Conservation (phyloP, 2,797 vertebrate species). For the Gymnodraco acuticeps region DNA sequence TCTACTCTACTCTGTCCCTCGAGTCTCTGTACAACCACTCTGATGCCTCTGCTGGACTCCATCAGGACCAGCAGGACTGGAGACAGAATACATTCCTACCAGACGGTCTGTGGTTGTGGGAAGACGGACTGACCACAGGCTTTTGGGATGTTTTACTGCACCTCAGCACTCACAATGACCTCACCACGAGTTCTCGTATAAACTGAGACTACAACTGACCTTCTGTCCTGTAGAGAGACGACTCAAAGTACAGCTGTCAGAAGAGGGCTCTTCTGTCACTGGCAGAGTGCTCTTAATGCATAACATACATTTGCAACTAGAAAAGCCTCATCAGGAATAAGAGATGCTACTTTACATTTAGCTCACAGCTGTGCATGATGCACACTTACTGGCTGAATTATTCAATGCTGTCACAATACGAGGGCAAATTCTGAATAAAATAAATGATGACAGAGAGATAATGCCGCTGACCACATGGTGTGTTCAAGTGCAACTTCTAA, state of each 20-base stretch:
- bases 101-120: slow-evolving; percentile 65
- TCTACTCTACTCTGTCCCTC: slow-evolving; percentile 59
- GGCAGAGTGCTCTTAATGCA: slow-evolving; percentile 53
- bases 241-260: slow-evolving; percentile 37
- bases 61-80: slow-evolving; percentile 53
- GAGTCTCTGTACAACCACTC: slow-evolving; percentile 64
- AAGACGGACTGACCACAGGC: slow-evolving; percentile 48
- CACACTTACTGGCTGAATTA: slow-evolving; percentile 18
- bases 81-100: slow-evolving; percentile 65
- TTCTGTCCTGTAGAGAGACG: slow-evolving; percentile 27
- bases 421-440: not conserved
- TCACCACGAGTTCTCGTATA: slow-evolving; percentile 59
- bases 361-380: slow-evolving; percentile 20
- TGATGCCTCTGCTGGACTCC: slow-evolving; percentile 63
- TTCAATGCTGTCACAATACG: slow-evolving; percentile 14
- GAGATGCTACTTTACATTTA: slow-evolving; percentile 22
- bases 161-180: slow-evolving; percentile 66
- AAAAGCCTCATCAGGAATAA: slow-evolving; percentile 35
- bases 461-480: not conserved
- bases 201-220: slow-evolving; percentile 45
- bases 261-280: slow-evolving; percentile 48
- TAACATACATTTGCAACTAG: slow-evolving; percentile 38
- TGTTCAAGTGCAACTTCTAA: not conserved
- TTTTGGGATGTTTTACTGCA: slow-evolving; percentile 60
- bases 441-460: not conserved